phyloP scores from a whole-genome alignment of 2,113 vertebrate species.

The Chaetodon auriga region DNA sequence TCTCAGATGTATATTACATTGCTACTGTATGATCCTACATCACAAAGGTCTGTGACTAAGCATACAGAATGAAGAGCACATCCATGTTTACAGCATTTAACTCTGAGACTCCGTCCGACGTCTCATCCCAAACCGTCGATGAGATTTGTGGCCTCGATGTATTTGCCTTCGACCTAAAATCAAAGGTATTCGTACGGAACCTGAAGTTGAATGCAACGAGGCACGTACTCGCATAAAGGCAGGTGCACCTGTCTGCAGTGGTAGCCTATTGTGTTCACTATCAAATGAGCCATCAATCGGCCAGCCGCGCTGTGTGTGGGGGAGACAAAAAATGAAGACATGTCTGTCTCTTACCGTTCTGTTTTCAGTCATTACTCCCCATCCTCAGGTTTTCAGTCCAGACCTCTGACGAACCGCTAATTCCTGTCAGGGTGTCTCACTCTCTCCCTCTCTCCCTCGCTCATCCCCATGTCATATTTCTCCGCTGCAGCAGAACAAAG shows the following conservation, averaged over 20 bases:
- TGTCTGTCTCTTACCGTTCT: conserved; percentile 76
- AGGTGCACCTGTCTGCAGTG: conserved; percentile 84
- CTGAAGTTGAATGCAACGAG: conserved; percentile 71
- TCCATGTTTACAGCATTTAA: conserved; percentile 65
- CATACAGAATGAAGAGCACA: conserved; percentile 44
- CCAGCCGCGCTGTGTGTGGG: conserved; percentile 24
- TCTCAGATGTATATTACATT: conserved; percentile 21
- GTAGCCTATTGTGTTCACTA: conserved; percentile 71
- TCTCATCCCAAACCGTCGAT: conserved; percentile 39
- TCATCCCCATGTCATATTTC: conserved; percentile 85
- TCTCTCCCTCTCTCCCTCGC: conserved; percentile 73
- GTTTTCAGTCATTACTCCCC: conserved; percentile 77
- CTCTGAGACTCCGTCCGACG: conserved; percentile 13
- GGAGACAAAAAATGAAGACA: not conserved
- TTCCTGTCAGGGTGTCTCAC: conserved; percentile 75
- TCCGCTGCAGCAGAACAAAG: conserved; percentile 85
- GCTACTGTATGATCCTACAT: conserved; percentile 46
- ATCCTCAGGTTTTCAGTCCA: conserved; percentile 64
- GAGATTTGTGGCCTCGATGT: conserved; percentile 50
- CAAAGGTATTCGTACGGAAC: conserved; percentile 41
- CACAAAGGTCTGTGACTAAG: conserved; percentile 74
- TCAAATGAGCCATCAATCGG: conserved; percentile 60
- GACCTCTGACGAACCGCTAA: conserved; percentile 72
- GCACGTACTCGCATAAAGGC: conserved; percentile 73
- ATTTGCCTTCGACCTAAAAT: conserved; percentile 55